Evolutionary conservation across 1,140 invertebrate genomes (phyloP).

Genomic region (Panulirus ornatus): DNA sequence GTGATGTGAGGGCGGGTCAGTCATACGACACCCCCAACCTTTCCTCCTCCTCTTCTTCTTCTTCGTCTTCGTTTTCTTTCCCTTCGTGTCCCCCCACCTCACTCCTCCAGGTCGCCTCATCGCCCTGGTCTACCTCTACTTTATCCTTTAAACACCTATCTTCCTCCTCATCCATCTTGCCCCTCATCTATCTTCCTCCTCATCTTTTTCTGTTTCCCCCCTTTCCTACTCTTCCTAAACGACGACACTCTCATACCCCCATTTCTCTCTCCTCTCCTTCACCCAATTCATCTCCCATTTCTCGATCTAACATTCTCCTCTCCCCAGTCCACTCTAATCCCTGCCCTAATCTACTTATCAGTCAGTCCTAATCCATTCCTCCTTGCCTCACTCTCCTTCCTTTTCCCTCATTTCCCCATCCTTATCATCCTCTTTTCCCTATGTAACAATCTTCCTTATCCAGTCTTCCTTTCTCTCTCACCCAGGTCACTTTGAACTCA

Average conservation of each 20-base stretch:
- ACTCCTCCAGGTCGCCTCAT: not conserved
- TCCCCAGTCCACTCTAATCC: too few relatives aligned
- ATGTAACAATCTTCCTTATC: not conserved
- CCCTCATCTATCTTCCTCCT: not conserved
- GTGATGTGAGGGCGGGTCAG: too few relatives aligned
- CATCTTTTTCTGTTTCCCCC: not conserved
- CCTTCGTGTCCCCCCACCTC: not conserved
- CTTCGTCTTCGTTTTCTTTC: too few relatives aligned
- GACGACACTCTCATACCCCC: not conserved
- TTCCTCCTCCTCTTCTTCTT: not conserved
- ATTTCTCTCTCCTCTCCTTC: not conserved
- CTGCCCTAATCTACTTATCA: not conserved
- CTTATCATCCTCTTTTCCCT: not conserved
- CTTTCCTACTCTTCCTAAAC: not conserved
- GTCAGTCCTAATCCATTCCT: too few relatives aligned
- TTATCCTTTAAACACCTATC: not conserved
- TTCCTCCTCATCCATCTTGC: not conserved
- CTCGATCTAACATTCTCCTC: too few relatives aligned
- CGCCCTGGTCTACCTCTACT: not conserved
- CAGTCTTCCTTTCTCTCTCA: slow-evolving; percentile 10
- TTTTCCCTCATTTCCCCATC: not conserved
- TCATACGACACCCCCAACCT: too few relatives aligned
- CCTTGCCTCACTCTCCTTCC: not conserved
- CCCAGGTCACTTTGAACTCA: too few relatives aligned
- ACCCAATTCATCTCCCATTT: not conserved